phyloP scores from a whole-genome alignment of 2,888 invertebrate genomes.

The Colostygia pectinataria region DNA sequence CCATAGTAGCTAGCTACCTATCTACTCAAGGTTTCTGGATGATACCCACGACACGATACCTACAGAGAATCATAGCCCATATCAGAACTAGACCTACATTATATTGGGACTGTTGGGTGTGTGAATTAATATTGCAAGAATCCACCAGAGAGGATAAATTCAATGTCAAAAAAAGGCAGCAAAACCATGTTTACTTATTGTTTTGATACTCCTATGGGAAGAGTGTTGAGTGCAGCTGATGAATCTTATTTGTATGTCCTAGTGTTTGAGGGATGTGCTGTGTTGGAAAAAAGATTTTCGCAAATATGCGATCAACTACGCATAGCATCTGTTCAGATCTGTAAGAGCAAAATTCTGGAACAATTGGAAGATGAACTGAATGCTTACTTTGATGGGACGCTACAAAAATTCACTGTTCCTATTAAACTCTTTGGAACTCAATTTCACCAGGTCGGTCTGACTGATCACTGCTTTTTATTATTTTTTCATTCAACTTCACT shows the following conservation, averaged over 20 bases:
- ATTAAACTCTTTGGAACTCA: slow-evolving; percentile 66
- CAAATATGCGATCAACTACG: slow-evolving; percentile 43
- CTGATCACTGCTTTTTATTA: too few relatives aligned
- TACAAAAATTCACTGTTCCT: slow-evolving; percentile 61
- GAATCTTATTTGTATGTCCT: slow-evolving; percentile 58
- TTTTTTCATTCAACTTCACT: too few relatives aligned
- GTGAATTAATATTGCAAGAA: too few relatives aligned
- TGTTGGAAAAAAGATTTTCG: slow-evolving; percentile 52
- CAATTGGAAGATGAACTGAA: slow-evolving; percentile 52
- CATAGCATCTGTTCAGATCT: slow-evolving; percentile 48
- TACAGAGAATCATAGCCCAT: too few relatives aligned
- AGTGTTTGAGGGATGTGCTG: slow-evolving; percentile 62
- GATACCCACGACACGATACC: too few relatives aligned
- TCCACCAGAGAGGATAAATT: too few relatives aligned
- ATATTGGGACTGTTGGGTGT: too few relatives aligned
- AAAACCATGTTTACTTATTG: slow-evolving; percentile 39
- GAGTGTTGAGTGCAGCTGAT: slow-evolving; percentile 59
- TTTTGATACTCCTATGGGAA: slow-evolving; percentile 60
- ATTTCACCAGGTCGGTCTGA: slow-evolving; percentile 64
- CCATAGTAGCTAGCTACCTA: too few relatives aligned
- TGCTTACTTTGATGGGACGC: slow-evolving; percentile 57
- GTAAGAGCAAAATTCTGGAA: slow-evolving; percentile 51
- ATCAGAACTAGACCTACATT: too few relatives aligned
- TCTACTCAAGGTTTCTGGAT: too few relatives aligned
- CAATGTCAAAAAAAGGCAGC: slow-evolving; percentile 22